A percentile compares a stretch with the other conserved stretches of the same genome.
phyloP scores from a whole-genome alignment of 2,797 vertebrate species.

The Leptodactylus fallax region DNA sequence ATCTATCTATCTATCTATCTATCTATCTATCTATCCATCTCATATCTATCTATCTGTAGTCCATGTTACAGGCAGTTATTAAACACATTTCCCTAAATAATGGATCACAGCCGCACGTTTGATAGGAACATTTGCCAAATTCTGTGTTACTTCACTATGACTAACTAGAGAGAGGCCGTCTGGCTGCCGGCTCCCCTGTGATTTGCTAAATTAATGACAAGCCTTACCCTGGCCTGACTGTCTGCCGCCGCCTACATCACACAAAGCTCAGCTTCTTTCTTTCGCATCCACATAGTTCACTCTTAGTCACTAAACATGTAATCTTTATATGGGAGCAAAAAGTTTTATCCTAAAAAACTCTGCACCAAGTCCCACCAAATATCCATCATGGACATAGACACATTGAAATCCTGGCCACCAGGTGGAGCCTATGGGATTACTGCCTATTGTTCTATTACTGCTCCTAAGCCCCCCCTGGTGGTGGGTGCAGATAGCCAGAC shows the following conservation, averaged over 20 bases:
- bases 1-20: background rate
- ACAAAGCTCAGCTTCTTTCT: background rate
- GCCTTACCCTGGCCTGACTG: background rate
- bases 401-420: no score
- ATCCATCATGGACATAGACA: no score
- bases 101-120: conserved; percentile 1
- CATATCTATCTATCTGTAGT: background rate
- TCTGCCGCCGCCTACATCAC: background rate
- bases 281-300: background rate
- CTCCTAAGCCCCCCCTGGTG: no score
- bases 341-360: background rate
- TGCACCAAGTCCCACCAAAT: no score
- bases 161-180: conserved; percentile 8
- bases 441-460: no score
- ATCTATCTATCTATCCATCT: background rate
- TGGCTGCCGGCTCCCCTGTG: conserved; percentile 31
- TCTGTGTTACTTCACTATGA: conserved; percentile 23
- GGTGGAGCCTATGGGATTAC: no score
- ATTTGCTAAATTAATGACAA: conserved; percentile 30
- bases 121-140: background rate
- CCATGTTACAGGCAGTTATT: background rate
- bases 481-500: no score
- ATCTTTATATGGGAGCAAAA: background rate
- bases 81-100: background rate
- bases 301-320: background rate